Evolutionary conservation across 2,888 invertebrate genomes (phyloP).

Genomic region (Gastracanthus pulcherrimus): DNA sequence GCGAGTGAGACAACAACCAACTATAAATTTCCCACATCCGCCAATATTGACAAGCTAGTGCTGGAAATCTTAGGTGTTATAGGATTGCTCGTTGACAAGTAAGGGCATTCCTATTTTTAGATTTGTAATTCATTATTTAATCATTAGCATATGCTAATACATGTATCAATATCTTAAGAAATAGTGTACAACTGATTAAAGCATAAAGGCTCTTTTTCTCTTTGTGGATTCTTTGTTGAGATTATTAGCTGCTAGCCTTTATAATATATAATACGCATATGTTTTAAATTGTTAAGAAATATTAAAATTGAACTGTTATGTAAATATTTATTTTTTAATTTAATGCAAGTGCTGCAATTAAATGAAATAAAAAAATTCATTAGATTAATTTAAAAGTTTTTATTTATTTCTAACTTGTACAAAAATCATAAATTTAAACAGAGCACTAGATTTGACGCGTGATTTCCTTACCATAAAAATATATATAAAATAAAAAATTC

Average conservation of each 20-base stretch:
- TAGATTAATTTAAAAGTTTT: background rate
- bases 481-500: background rate
- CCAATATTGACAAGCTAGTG: constrained; percentile 85
- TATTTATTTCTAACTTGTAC: background rate
- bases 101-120: constrained; percentile 71
- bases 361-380: background rate
- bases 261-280: too few relatives aligned
- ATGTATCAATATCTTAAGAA: background rate
- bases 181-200: background rate
- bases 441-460: background rate
- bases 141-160: background rate
- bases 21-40: constrained; percentile 76
- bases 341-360: too few relatives aligned
- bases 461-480: background rate
- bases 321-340: too few relatives aligned
- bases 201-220: background rate
- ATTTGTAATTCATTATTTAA: background rate
- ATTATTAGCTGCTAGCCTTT: too few relatives aligned
- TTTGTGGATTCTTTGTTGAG: background rate
- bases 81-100: constrained; percentile 91
- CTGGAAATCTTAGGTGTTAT: constrained; percentile 89
- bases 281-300: too few relatives aligned
- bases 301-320: too few relatives aligned
- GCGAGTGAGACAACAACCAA: constrained; percentile 66
- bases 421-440: background rate